phyloP scores from a whole-genome alignment of 2,888 invertebrate genomes.

The Parasteatoda lunata region DNA sequence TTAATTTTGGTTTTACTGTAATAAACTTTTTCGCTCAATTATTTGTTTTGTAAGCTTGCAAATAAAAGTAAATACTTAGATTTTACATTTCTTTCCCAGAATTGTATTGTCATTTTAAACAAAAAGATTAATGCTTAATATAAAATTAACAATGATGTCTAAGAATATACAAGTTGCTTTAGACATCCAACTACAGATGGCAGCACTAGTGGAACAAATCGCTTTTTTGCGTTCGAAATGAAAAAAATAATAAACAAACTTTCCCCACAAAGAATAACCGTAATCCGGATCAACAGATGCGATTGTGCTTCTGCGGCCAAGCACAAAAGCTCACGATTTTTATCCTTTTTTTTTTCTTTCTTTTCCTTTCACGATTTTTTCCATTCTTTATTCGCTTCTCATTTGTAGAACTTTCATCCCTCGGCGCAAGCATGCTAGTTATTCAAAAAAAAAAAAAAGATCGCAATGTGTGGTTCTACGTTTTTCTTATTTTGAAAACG shows the following conservation, averaged over 20 bases:
- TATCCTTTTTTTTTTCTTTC: slow-evolving; percentile 9
- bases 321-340: slow-evolving; percentile 44
- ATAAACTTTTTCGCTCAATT: too few relatives aligned
- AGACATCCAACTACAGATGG: slow-evolving; percentile 1
- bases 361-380: slow-evolving; percentile 33
- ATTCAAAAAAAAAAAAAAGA: background rate
- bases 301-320: slow-evolving; percentile 57
- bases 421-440: slow-evolving; percentile 40
- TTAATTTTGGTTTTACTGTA: too few relatives aligned
- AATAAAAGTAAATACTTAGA: too few relatives aligned
- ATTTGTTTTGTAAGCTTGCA: too few relatives aligned
- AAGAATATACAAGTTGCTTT: background rate
- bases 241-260: background rate
- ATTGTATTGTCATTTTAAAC: too few relatives aligned
- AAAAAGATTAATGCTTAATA: too few relatives aligned
- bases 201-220: slow-evolving; percentile 19
- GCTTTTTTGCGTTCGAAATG: background rate
- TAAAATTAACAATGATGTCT: too few relatives aligned
- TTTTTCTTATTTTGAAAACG: too few relatives aligned
- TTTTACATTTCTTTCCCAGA: too few relatives aligned
- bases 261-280: slow-evolving; percentile 25
- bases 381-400: slow-evolving; percentile 31
- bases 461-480: slow-evolving; percentile 1
- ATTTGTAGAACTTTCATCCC: slow-evolving; percentile 15
- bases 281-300: slow-evolving; percentile 64